Conservation (phyloP, 2,888 invertebrate species). For the Andrena dorsata region DNA sequence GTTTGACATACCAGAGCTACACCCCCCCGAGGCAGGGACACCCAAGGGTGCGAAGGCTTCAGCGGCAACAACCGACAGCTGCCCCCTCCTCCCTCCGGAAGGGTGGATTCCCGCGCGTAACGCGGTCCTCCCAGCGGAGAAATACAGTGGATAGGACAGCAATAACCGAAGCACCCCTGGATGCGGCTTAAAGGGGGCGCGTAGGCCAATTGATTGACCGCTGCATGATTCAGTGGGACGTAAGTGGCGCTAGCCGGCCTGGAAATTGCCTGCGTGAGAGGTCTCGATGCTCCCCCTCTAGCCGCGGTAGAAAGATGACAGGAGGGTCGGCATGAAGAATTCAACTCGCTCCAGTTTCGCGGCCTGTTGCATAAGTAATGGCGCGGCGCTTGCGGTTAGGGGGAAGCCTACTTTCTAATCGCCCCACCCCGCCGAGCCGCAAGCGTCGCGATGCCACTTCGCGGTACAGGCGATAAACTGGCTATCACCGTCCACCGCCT, state of each 20-base stretch:
- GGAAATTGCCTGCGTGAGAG: constrained; percentile 50
- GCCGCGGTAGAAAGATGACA: constrained; percentile 62
- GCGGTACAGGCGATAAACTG: constrained; percentile 41
- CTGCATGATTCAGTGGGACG: constrained; percentile 73
- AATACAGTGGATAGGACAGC: constrained; percentile 13
- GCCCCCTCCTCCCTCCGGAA: not conserved
- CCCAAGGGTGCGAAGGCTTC: not conserved
- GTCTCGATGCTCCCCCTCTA: constrained; percentile 19
- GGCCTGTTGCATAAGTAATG: constrained; percentile 76
- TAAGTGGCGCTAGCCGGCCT: constrained; percentile 65
- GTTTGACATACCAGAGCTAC: too few relatives aligned
- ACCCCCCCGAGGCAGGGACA: too few relatives aligned
- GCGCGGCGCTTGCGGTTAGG: constrained; percentile 77
- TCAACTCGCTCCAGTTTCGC: constrained; percentile 77
- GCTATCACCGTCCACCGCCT: constrained; percentile 78
- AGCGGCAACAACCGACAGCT: not conserved
- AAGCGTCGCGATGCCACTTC: constrained; percentile 39
- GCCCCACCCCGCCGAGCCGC: not conserved
- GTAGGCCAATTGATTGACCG: constrained; percentile 71
- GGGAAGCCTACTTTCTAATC: constrained; percentile 68
- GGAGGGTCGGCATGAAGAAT: constrained; percentile 71
- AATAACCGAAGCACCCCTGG: constrained; percentile 34
- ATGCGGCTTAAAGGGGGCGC: constrained; percentile 8
- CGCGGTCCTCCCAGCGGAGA: too few relatives aligned
- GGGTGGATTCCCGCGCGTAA: not conserved